phyloP scores from a whole-genome alignment of 2,888 invertebrate species.

The Acanthosepion pharaonis region DNA sequence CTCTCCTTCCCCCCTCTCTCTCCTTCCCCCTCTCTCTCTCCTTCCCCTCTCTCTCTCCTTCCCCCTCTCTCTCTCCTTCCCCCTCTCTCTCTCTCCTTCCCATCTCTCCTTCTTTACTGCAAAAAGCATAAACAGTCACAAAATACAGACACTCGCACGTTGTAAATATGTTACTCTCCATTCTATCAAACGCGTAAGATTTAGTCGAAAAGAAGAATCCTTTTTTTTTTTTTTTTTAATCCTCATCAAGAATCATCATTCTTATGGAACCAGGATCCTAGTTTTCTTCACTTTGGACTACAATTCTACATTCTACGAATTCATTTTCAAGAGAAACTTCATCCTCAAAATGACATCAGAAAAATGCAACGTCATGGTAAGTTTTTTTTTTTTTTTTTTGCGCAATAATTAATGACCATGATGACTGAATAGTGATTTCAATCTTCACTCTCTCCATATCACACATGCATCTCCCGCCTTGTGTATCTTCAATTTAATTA shows the following conservation, averaged over 20 bases:
- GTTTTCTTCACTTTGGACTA: neutral
- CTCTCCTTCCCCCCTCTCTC: neutral
- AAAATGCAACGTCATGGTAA: neutral
- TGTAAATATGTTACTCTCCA: too few relatives aligned
- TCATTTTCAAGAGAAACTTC: neutral
- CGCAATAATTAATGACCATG: too few relatives aligned
- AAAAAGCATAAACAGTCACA: too few relatives aligned
- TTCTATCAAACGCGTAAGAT: too few relatives aligned
- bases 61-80: neutral
- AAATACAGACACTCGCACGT: too few relatives aligned
- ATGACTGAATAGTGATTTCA: too few relatives aligned
- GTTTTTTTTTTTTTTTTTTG: neutral
- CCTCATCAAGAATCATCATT: neutral
- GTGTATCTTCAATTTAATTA: too few relatives aligned
- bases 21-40: neutral
- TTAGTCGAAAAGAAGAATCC: too few relatives aligned
- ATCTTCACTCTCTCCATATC: too few relatives aligned
- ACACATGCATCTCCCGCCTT: too few relatives aligned
- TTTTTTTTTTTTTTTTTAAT: too few relatives aligned
- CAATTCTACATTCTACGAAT: neutral
- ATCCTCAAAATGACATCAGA: neutral
- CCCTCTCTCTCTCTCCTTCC: neutral
- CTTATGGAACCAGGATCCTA: neutral
- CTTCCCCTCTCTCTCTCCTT: neutral
- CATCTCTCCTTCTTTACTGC: neutral